Base-by-base conservation (phyloP, 2,113 vertebrate species). In the Pelusios castaneus region DNA sequence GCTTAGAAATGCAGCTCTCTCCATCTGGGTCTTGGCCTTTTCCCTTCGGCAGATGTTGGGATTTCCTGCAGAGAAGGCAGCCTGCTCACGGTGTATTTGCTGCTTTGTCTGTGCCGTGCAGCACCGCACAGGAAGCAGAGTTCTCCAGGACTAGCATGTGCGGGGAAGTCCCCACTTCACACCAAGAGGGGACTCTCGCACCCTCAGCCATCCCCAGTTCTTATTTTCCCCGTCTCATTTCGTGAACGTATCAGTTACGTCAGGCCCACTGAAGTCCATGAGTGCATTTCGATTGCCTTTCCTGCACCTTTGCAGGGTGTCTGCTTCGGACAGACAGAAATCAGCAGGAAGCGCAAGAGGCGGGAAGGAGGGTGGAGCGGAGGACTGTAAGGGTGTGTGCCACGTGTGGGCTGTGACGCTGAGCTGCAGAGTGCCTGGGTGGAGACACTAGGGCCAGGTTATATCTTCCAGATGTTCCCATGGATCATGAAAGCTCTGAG, bases 401-500 rank as follows among this genome's bases (percentile, higher is more conserved):
- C 17, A 31, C 70, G 60, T 8, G 4, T 52, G 88, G 80, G 93
- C 93, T 84, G 84, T 70, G 80, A 87, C 51, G 13, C 51, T 70
- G 8, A 22, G 0, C 58, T 1, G 83, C 2, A 1, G 29, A 25
- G 1, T 0, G 21, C 38, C 38, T 73, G 47, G 56, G 81, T 77
- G 41, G 89, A 34, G 60, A 93, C 0, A 0, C 2, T 2, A 52
- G 85, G 88, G 4, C 93, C 60, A 96, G 95, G 96, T 97, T 85
- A 75, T 96, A 97, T 97, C 96, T 95, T 1, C n/a, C 67, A 91
- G 92, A 87, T 43, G 95, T 95, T 96, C 96, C 94, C 96, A 97
- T 2, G 82, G 78, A 67, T 82, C 0, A 0, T 13, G 90, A 47
- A 82, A 63, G 73, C 47, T 92, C 85, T 91, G 82, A 45, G 11